These are phyloP conservation scores for Aurelia coerulea DNA, from an alignment of 30 jellyfish, hydroid and myxozoan species.

Conservation along the genomic window DNA sequence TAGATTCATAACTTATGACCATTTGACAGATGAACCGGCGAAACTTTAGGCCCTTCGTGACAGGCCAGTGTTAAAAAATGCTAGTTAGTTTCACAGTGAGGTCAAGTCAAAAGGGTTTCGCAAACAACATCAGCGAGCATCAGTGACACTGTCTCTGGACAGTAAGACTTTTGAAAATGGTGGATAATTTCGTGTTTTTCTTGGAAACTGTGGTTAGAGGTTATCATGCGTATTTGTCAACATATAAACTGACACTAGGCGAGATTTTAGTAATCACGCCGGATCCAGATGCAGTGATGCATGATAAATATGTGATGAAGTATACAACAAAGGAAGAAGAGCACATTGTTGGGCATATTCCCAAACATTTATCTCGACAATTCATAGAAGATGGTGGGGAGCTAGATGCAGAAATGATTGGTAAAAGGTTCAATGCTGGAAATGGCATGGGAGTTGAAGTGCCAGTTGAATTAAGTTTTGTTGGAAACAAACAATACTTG, in stretches of 20 bases:
- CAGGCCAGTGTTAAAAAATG: too few species aligned
- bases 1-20: too few species aligned
- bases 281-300: constrained; percentile 11
- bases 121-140: too few species aligned
- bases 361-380: constrained; percentile 26
- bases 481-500: constrained; percentile 47
- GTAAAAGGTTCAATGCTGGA: constrained; percentile 48
- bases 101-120: too few species aligned
- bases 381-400: constrained; percentile 45
- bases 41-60: too few species aligned
- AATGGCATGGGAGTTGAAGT: constrained; percentile 51
- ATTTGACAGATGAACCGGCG: too few species aligned
- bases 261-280: constrained; percentile 3
- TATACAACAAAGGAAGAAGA: constrained; percentile 7
- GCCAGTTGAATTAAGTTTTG: constrained; percentile 48
- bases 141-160: too few species aligned
- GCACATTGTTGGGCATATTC: constrained; percentile 32
- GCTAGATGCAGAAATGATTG: constrained; percentile 44
- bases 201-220: constrained; percentile 18
- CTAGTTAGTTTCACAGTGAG: too few species aligned
- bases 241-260: constrained; percentile 24
- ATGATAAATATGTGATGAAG: constrained; percentile 32
- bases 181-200: constrained; percentile 32
- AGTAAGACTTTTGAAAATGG: too few species aligned
- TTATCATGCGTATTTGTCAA: constrained; percentile 13